Conservation (phyloP, 2,888 invertebrate species). For the Cheilosia vernalis region DNA sequence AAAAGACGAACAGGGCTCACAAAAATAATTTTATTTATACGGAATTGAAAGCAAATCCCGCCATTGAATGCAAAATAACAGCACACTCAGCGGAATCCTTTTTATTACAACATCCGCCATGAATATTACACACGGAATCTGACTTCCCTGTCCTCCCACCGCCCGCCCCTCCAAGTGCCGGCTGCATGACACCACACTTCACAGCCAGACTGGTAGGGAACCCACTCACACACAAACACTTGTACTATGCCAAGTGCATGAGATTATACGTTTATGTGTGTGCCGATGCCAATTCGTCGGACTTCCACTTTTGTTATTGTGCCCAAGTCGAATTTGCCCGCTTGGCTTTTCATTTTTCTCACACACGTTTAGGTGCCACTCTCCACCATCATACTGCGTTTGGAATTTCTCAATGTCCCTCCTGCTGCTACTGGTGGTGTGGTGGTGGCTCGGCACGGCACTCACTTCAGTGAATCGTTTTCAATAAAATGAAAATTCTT, state of each 20-base stretch:
- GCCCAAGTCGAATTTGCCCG: constrained; percentile 21
- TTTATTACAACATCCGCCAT: constrained; percentile 74
- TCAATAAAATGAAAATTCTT: constrained; percentile 75
- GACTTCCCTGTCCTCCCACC: not conserved
- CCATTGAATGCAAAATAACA: constrained; percentile 74
- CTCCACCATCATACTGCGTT: constrained; percentile 40
- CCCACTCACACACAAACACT: constrained; percentile 18
- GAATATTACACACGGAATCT: constrained; percentile 61
- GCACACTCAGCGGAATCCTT: constrained; percentile 74
- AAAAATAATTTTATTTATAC: constrained; percentile 74
- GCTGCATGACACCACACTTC: not conserved
- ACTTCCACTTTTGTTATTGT: constrained; percentile 38
- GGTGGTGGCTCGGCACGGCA: not conserved
- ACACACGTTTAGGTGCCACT: constrained; percentile 50
- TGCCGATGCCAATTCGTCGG: constrained; percentile 34
- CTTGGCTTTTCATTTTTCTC: constrained; percentile 19
- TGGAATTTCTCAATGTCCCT: constrained; percentile 41
- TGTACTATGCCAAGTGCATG: constrained; percentile 1
- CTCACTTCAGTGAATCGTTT: constrained; percentile 52
- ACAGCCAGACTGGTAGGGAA: not conserved
- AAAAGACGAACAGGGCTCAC: constrained; percentile 60
- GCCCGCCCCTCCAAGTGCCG: not conserved
- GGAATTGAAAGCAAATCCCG: constrained; percentile 73
- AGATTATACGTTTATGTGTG: constrained; percentile 32
- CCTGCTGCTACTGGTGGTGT: not conserved